Percentiles rank a stretch among this genome's conserved stretches.
Conservation (phyloP, 2,113 vertebrate genomes). For the Chloropsis cyanopogon region DNA sequence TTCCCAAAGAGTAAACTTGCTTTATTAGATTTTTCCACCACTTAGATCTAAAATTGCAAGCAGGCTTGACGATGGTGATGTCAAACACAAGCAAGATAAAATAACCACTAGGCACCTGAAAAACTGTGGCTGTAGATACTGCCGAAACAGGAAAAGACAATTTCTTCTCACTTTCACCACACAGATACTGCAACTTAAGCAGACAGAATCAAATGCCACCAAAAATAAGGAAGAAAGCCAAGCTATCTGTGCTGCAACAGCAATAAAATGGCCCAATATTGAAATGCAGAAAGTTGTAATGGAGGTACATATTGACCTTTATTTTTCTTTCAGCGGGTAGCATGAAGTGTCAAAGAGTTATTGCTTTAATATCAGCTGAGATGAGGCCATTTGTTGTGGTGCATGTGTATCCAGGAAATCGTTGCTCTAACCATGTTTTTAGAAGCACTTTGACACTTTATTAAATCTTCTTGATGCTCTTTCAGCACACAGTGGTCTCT, state of each 20-base stretch:
- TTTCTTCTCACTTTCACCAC: slow-evolving; percentile 44
- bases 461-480: slow-evolving; percentile 59
- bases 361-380: slow-evolving; percentile 76
- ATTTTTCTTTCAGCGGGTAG: slow-evolving; percentile 67
- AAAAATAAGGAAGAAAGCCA: slow-evolving; percentile 55
- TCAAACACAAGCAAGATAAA: neutral
- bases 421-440: slow-evolving; percentile 49
- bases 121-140: neutral
- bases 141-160: slow-evolving; percentile 14
- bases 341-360: slow-evolving; percentile 75
- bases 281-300: slow-evolving; percentile 74
- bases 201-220: slow-evolving; percentile 65
- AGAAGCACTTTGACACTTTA: slow-evolving; percentile 57
- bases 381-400: slow-evolving; percentile 57
- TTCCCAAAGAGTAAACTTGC: slow-evolving; percentile 3
- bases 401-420: slow-evolving; percentile 54
- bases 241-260: slow-evolving; percentile 20
- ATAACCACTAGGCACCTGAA: slow-evolving; percentile 21
- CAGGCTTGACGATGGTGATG: neutral
- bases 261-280: slow-evolving; percentile 66
- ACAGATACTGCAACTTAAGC: slow-evolving; percentile 38
- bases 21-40: slow-evolving; percentile 32
- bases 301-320: slow-evolving; percentile 75
- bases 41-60: slow-evolving; percentile 10
- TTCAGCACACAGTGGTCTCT: slow-evolving; percentile 32